Conservation (phyloP, 2,797 vertebrate species). For the Sandelia bainsii region DNA sequence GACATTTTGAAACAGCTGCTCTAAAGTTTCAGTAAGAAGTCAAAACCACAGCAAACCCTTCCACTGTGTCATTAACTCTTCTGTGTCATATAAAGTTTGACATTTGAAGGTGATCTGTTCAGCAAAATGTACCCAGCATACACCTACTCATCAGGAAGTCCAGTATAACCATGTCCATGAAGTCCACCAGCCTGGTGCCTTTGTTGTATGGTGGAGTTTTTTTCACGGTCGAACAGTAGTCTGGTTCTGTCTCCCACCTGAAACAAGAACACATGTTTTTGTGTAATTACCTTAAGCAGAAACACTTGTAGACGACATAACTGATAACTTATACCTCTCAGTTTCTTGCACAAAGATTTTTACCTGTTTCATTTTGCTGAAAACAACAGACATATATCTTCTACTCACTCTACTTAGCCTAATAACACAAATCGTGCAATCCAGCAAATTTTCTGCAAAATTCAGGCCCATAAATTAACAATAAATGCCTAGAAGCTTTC, state of each 20-base stretch:
- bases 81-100: too few species aligned
- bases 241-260: constrained; percentile 86
- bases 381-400: neutral
- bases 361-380: neutral
- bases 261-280: neutral
- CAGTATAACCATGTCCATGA: constrained; percentile 87
- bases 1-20: too few species aligned
- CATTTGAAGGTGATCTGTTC: neutral
- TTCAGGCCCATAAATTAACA: too few species aligned
- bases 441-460: too few species aligned
- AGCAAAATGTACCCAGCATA: neutral
- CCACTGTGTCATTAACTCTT: too few species aligned
- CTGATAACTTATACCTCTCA: neutral
- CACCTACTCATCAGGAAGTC: constrained; percentile 91
- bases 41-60: too few species aligned
- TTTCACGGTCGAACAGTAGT: constrained; percentile 84
- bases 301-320: neutral
- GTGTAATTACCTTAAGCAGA: neutral
- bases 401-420: neutral
- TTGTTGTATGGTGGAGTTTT: constrained; percentile 83
- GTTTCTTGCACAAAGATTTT: too few species aligned
- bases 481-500: too few species aligned
- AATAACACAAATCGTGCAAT: too few species aligned
- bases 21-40: too few species aligned
- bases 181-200: constrained; percentile 85